phyloP scores from a whole-genome alignment of 2,888 invertebrate genomes.

The Luffia ferchaultella region DNA sequence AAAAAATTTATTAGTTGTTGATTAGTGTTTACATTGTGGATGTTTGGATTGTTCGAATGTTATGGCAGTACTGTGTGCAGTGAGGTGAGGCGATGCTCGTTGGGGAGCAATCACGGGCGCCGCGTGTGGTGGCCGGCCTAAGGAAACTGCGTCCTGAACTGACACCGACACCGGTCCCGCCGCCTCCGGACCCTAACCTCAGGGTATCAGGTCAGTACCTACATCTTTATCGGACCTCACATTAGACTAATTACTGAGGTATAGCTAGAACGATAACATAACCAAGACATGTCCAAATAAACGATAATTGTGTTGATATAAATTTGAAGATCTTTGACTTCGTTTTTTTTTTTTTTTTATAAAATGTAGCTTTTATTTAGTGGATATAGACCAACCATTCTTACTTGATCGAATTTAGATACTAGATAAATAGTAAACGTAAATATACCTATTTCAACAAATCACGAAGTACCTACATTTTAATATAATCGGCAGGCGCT shows the following conservation, averaged over 20 bases:
- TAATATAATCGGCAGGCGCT: too few species aligned
- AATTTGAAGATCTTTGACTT: too few species aligned
- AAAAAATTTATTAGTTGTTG: neutral
- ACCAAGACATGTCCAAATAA: too few species aligned
- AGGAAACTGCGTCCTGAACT: constrained; percentile 55
- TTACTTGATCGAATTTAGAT: neutral
- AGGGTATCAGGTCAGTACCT: constrained; percentile 50
- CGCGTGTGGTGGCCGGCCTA: constrained; percentile 60
- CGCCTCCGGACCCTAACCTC: constrained; percentile 49
- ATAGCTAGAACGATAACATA: too few species aligned
- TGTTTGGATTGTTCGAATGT: constrained; percentile 13
- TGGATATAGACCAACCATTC: neutral
- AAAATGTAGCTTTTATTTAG: neutral
- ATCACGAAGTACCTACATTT: too few species aligned
- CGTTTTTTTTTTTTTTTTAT: neutral
- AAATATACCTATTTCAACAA: too few species aligned
- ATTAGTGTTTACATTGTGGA: constrained; percentile 13
- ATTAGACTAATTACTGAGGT: too few species aligned
- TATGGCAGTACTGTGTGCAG: constrained; percentile 39
- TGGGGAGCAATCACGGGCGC: constrained; percentile 59
- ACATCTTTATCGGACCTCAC: too few species aligned
- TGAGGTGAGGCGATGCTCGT: constrained; percentile 54
- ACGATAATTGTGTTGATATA: too few species aligned
- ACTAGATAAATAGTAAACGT: too few species aligned
- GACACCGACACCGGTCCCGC: constrained; percentile 48